Evolutionary conservation across 2,888 invertebrate genomes (phyloP), one percentile per base, ranked within the genome.

Genomic region (Hydroisotoma schaefferi): DNA sequence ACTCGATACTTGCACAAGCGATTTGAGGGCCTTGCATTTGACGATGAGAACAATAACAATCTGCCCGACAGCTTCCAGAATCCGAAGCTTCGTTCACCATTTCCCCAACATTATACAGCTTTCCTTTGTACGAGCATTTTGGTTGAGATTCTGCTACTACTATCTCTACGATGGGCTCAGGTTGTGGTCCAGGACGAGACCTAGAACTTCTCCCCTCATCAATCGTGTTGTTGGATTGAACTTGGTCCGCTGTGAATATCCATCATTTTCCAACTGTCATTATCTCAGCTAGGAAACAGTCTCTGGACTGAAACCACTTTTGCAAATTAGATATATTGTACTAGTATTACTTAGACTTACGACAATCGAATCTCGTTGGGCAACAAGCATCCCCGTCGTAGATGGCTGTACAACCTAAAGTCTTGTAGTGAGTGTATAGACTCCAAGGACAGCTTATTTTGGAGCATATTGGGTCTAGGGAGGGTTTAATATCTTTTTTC

Each of bases 301-400:
- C n/a, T n/a, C n/a, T n/a, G n/a, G n/a, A n/a, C n/a, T n/a, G n/a
- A n/a, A n/a, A n/a, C n/a, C n/a, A n/a, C n/a, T n/a, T n/a, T n/a
- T n/a, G n/a, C n/a, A n/a, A n/a, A n/a, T n/a, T n/a, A n/a, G n/a
- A n/a, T n/a, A n/a, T n/a, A n/a, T n/a, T n/a, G n/a, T n/a, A n/a
- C n/a, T n/a, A n/a, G 18, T 28, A 28, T 28, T 49, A 57, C 33
- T 22, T 22, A 40, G 26, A 61, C 70, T 70, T 68, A 73, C 73
- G 69, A 57, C 73, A 73, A 46, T 73, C 68, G 52, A 63, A 73
- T 46, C 70, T 55, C n/a, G 70, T 70, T 10, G 73, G 73, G 47
- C 73, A 73, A 59, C 73, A 73, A 8, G 70, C 59, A 28, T 69
- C 60, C 20, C 61, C 66, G 44, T 70, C 72, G 47, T 66, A 72